Conservation (phyloP, 2,797 vertebrate species). For the Simalia tracyae region DNA sequence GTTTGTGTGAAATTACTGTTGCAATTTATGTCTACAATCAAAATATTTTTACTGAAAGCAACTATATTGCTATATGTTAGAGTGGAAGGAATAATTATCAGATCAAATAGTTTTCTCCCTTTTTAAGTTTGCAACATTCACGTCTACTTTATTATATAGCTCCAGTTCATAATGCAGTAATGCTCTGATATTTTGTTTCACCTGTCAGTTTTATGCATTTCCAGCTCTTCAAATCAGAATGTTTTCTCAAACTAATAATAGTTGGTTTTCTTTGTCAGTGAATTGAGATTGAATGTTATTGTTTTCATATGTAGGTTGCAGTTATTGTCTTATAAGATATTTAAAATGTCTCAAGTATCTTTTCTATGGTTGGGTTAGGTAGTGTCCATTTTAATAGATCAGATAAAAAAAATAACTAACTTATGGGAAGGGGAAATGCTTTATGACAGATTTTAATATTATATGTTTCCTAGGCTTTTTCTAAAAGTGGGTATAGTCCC, state of each 20-base stretch:
- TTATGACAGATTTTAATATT: background rate
- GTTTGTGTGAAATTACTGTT: fast-evolving
- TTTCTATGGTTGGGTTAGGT: background rate
- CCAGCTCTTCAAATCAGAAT: conserved; percentile 14
- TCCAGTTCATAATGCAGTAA: background rate
- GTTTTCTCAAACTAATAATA: conserved; percentile 20
- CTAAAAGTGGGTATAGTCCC: background rate
- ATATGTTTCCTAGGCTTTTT: background rate
- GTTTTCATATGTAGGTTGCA: conserved; percentile 8
- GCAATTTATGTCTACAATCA: background rate
- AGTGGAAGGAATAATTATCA: background rate
- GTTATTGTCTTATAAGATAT: background rate
- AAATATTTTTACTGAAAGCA: background rate
- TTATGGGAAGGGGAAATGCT: background rate
- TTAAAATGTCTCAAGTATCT: background rate
- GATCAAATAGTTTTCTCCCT: background rate
- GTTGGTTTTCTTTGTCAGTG: conserved; percentile 14
- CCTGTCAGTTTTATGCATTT: conserved; percentile 12
- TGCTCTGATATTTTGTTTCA: conserved; percentile 30
- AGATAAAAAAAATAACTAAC: background rate
- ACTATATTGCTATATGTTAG: fast-evolving
- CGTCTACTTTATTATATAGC: background rate
- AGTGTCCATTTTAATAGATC: background rate
- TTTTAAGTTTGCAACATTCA: conserved; percentile 7
- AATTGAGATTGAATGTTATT: background rate